Evolutionary conservation across 2,888 invertebrate genomes (phyloP).

Genomic region (Drosophila prolongata): DNA sequence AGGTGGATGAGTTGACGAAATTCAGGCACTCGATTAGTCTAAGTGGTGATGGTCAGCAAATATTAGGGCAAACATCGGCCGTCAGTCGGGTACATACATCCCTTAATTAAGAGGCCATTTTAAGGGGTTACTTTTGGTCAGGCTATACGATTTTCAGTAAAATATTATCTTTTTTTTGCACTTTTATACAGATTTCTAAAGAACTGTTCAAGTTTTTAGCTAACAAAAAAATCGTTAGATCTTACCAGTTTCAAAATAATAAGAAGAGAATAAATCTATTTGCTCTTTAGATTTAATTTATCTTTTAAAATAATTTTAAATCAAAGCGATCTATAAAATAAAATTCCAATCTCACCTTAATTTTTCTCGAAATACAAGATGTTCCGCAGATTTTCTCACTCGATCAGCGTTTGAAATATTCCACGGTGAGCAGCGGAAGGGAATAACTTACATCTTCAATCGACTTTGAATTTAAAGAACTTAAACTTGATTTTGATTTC

Average conservation of each 20-base stretch:
- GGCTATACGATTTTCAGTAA: no score
- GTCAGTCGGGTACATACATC: constrained; percentile 10
- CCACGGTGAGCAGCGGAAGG: constrained; percentile 1
- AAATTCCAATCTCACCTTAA: not conserved
- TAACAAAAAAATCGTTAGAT: no score
- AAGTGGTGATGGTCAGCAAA: constrained; percentile 47
- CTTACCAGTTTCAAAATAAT: no score
- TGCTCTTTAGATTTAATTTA: no score
- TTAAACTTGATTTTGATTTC: constrained; percentile 47
- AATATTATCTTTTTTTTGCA: not conserved
- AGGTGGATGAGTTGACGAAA: constrained; percentile 55
- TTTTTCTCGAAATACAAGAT: not conserved
- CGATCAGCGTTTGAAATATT: not conserved
- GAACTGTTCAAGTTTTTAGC: no score
- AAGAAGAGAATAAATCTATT: no score
- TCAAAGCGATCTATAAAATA: no score
- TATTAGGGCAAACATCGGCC: constrained; percentile 24
- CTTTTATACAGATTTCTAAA: not conserved
- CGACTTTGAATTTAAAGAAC: constrained; percentile 46
- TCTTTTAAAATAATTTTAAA: no score
- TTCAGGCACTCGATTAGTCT: constrained; percentile 51
- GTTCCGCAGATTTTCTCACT: not conserved
- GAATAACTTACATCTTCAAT: constrained; percentile 41
- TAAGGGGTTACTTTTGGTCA: constrained; percentile 3
- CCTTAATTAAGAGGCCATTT: not conserved